Evolutionary conservation across 2,113 vertebrate species (phyloP).

Genomic region (Jaculus jaculus): DNA sequence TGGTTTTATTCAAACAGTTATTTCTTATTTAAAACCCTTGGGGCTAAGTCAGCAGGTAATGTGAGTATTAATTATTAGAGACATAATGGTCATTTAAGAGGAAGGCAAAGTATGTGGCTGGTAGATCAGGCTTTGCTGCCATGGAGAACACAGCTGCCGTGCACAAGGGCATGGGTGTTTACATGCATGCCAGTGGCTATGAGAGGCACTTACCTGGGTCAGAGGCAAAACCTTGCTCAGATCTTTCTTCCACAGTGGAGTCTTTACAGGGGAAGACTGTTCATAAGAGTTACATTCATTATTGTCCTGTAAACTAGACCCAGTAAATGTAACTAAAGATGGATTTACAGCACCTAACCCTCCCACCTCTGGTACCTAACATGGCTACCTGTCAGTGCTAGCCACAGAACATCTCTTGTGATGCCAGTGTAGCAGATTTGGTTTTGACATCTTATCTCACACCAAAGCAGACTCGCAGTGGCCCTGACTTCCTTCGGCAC

Average conservation of each 20-base stretch:
- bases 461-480: neutral
- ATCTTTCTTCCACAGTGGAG: neutral
- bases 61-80: neutral
- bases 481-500: neutral
- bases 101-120: neutral
- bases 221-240: neutral
- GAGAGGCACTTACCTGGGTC: neutral
- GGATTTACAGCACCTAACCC: neutral
- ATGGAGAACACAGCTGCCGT: neutral
- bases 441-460: fast-evolving
- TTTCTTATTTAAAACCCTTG: constrained; percentile 11
- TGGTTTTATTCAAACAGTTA: neutral
- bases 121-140: neutral
- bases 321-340: neutral
- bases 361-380: neutral
- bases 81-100: neutral
- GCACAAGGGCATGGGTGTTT: neutral
- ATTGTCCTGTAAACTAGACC: neutral
- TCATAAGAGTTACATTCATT: neutral
- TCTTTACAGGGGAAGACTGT: neutral
- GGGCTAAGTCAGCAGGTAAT: neutral
- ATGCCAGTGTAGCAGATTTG: fast-evolving
- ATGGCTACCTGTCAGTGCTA: neutral
- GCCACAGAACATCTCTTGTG: neutral
- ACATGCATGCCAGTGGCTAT: neutral